Conservation (phyloP, 64 coral and sea anemone species). For the Porites australiensis region DNA sequence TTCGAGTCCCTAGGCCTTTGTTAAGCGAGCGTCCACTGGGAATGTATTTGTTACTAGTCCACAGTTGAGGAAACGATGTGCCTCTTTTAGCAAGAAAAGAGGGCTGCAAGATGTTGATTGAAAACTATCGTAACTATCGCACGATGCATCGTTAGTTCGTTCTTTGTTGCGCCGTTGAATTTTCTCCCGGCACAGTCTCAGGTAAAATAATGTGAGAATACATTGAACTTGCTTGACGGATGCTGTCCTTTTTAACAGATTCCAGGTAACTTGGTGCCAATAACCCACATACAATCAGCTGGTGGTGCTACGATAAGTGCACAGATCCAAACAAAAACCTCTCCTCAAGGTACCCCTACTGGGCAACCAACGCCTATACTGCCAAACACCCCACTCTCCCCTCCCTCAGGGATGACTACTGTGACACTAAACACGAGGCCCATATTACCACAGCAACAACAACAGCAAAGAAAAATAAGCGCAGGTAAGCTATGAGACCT, state of each 20-base stretch:
- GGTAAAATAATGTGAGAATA: not conserved
- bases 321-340: constrained; percentile 88
- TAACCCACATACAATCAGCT: constrained; percentile 83
- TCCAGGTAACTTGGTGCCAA: constrained; percentile 86
- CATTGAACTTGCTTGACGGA: not conserved
- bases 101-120: too few relatives aligned
- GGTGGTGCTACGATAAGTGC: constrained; percentile 76
- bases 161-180: too few relatives aligned
- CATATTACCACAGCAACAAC: constrained; percentile 87
- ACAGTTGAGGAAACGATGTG: too few relatives aligned
- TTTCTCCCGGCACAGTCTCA: too few relatives aligned
- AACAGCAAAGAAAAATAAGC: constrained; percentile 81
- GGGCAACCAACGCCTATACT: constrained; percentile 90
- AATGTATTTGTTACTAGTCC: too few relatives aligned
- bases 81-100: too few relatives aligned
- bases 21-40: too few relatives aligned
- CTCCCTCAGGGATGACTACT: constrained; percentile 87
- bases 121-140: too few relatives aligned
- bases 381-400: constrained; percentile 90
- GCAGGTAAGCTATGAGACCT: not conserved
- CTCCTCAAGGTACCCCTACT: constrained; percentile 83
- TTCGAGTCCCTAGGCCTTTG: too few relatives aligned
- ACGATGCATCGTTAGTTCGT: too few relatives aligned
- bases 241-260: constrained; percentile 37
- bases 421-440: constrained; percentile 85